These are phyloP conservation scores for Spodoptera frugiperda DNA, from an alignment of 1,140 invertebrate species.

Conservation along the genomic window DNA sequence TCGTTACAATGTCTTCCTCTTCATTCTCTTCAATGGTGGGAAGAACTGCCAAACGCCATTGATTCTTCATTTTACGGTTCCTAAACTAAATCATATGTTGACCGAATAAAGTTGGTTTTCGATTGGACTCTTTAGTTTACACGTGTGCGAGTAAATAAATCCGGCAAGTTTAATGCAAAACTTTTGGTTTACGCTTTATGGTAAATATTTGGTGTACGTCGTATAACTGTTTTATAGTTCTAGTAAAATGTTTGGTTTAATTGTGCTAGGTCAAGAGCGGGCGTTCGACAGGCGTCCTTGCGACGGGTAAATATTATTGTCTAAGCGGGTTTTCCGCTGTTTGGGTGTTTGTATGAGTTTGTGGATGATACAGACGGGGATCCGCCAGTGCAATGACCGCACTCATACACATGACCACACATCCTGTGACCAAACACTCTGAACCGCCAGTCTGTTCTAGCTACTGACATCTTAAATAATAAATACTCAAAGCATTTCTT, in stretches of 20 bases:
- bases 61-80: constrained; percentile 36
- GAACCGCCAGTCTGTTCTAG: background rate
- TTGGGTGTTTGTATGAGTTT: constrained; percentile 74
- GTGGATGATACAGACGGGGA: constrained; percentile 69
- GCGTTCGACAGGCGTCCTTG: constrained; percentile 85
- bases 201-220: constrained; percentile 85
- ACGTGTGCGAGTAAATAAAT: constrained; percentile 79
- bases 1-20: constrained; percentile 64
- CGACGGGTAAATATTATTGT: constrained; percentile 85
- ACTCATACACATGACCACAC: background rate
- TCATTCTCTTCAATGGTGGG: constrained; percentile 59
- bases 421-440: background rate
- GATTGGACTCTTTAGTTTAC: constrained; percentile 60
- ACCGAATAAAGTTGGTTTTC: constrained; percentile 56
- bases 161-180: constrained; percentile 84
- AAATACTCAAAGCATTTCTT: no score
- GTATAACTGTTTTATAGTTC: constrained; percentile 85
- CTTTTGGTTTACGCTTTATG: constrained; percentile 86
- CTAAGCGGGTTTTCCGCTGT: constrained; percentile 82
- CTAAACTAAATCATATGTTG: constrained; percentile 50
- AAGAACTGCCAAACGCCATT: constrained; percentile 58
- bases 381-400: constrained; percentile 63
- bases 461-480: background rate
- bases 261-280: constrained; percentile 85
- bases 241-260: constrained; percentile 85